Evolutionary conservation across 2,797 vertebrate genomes (phyloP).

Genomic region (Cuculus canorus): DNA sequence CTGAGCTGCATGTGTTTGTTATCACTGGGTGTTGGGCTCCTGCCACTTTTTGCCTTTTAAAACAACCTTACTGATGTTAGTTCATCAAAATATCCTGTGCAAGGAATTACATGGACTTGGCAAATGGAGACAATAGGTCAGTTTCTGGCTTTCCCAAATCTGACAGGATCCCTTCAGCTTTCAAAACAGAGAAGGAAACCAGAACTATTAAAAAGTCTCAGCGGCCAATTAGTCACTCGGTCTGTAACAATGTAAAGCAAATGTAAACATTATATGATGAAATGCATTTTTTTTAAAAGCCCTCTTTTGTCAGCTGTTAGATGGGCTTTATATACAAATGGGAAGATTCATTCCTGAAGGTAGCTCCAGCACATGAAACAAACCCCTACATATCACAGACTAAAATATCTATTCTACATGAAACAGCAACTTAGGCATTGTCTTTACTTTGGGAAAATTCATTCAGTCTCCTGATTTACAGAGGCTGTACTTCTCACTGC

Average conservation of each 20-base stretch:
- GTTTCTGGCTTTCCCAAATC: background rate
- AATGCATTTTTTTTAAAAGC: background rate
- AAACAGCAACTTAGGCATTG: background rate
- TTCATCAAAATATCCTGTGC: background rate
- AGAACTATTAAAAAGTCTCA: conserved; percentile 12
- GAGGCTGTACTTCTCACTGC: background rate
- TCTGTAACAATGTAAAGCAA: conserved; percentile 11
- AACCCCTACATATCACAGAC: background rate
- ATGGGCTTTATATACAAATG: background rate
- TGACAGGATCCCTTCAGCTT: background rate
- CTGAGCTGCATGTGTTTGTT: background rate
- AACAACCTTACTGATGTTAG: background rate
- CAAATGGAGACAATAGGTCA: background rate
- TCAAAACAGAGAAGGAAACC: background rate
- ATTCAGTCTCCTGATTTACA: background rate
- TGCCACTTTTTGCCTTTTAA: background rate
- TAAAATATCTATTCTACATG: background rate
- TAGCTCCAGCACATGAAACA: background rate
- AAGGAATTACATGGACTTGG: background rate
- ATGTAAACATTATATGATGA: conserved; percentile 29
- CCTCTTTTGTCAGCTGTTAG: background rate
- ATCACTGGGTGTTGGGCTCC: background rate
- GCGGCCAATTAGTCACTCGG: conserved; percentile 2
- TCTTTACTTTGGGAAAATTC: background rate
- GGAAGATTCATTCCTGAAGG: conserved; percentile 11